phyloP scores from a whole-genome alignment of 2,113 vertebrate genomes.

The Notarius lentiginosus region DNA sequence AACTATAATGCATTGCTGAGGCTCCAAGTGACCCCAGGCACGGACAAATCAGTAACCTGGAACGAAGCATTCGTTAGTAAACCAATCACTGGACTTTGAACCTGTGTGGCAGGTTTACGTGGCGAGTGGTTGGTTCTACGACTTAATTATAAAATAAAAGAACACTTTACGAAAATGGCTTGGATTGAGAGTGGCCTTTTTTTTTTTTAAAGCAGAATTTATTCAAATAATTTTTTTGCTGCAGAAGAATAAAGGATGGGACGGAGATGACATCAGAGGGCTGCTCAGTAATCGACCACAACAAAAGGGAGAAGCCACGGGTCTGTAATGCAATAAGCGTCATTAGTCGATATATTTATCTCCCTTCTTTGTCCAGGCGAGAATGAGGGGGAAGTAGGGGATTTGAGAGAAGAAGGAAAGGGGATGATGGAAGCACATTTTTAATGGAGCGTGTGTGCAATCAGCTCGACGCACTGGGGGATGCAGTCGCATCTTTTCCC shows the following conservation, averaged over 20 bases:
- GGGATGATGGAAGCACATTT: background rate
- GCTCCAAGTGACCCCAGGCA: background rate
- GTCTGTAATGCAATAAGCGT: conserved; percentile 46
- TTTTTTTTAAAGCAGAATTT: background rate
- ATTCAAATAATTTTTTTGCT: background rate
- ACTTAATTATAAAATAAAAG: background rate
- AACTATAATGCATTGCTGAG: background rate
- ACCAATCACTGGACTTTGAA: background rate
- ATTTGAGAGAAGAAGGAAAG: background rate
- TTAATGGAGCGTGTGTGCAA: background rate
- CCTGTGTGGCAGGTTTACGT: background rate
- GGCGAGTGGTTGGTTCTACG: background rate
- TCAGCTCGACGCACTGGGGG: background rate
- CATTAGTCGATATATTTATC: conserved; percentile 35
- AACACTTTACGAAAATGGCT: background rate
- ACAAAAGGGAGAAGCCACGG: conserved; percentile 24
- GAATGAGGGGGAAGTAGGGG: background rate
- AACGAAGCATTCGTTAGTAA: background rate
- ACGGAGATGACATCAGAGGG: background rate
- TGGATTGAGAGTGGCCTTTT: background rate
- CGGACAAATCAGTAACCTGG: background rate
- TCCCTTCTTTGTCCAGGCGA: conserved; percentile 35
- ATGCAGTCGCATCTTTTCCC: background rate
- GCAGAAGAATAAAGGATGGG: background rate
- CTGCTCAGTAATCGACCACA: conserved; percentile 36